Evolutionary conservation across 2,888 invertebrate species (phyloP).

Genomic region (Rotaria magnacalcarata): DNA sequence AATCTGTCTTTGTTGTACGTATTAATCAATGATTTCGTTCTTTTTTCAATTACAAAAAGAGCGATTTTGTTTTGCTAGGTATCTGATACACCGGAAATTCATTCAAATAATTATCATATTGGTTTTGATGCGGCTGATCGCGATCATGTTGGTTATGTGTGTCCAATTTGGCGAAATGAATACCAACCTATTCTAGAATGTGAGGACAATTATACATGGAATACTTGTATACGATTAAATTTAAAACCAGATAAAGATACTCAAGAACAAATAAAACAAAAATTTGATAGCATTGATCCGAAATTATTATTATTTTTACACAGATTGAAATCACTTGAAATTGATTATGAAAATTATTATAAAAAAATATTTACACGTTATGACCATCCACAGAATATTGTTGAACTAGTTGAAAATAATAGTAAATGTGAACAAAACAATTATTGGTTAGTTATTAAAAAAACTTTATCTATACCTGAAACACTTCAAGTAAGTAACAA

Average conservation of each 20-base stretch:
- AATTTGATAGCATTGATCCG: constrained; percentile 58
- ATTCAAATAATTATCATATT: constrained; percentile 58
- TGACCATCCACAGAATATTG: neutral
- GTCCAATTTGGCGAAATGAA: constrained; percentile 55
- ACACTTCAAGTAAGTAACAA: neutral
- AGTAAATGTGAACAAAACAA: neutral
- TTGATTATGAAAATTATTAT: constrained; percentile 53
- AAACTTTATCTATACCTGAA: neutral
- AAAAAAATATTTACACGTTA: neutral
- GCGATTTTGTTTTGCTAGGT: no score
- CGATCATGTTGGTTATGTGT: constrained; percentile 56
- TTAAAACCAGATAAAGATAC: neutral
- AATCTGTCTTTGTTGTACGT: constrained; percentile 57
- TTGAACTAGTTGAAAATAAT: neutral
- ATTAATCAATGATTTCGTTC: no score
- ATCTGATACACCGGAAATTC: constrained; percentile 56
- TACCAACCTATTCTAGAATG: neutral
- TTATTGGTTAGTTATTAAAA: constrained; percentile 1
- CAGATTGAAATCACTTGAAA: constrained; percentile 52
- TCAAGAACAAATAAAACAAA: constrained; percentile 52
- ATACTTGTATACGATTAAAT: neutral
- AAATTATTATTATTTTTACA: constrained; percentile 57
- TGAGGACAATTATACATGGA: neutral
- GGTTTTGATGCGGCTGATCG: constrained; percentile 56
- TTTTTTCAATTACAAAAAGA: no score